These are phyloP conservation scores for Zeugodacus cucurbitae DNA, from an alignment of 1,140 invertebrate species.

Conservation along the genomic window DNA sequence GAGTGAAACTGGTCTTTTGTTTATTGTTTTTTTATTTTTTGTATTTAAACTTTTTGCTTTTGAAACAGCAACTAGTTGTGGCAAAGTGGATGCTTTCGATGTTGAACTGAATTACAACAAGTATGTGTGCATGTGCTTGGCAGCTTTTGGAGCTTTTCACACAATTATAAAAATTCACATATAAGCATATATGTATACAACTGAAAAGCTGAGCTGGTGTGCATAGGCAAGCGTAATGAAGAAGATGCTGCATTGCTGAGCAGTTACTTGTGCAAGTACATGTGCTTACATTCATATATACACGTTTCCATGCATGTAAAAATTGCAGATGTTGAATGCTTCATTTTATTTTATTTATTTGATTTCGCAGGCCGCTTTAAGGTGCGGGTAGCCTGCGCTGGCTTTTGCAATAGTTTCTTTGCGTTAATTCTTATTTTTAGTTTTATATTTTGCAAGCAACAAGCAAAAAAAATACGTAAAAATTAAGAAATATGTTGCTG, in stretches of 20 bases:
- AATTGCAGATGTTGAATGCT: background rate
- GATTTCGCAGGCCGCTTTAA: background rate
- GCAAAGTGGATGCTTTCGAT: conserved; percentile 2
- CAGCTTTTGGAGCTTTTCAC: background rate
- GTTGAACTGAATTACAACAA: background rate
- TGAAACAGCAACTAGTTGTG: conserved; percentile 6
- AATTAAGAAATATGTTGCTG: background rate
- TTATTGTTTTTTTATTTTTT: background rate
- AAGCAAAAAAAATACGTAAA: background rate
- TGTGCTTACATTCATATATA: background rate
- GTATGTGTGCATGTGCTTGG: background rate
- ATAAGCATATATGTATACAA: background rate
- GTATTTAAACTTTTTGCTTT: background rate
- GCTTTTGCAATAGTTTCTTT: background rate
- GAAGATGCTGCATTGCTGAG: background rate
- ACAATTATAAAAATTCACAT: background rate
- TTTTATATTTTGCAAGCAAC: background rate
- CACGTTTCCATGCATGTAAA: background rate
- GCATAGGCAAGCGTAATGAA: background rate
- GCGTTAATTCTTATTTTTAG: background rate
- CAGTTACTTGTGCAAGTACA: background rate
- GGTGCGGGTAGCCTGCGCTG: background rate
- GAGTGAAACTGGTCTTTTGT: conserved; percentile 1
- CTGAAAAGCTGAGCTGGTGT: background rate
- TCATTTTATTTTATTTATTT: background rate